phyloP scores from a whole-genome alignment of 2,113 vertebrate species.

The Corvus cornix region DNA sequence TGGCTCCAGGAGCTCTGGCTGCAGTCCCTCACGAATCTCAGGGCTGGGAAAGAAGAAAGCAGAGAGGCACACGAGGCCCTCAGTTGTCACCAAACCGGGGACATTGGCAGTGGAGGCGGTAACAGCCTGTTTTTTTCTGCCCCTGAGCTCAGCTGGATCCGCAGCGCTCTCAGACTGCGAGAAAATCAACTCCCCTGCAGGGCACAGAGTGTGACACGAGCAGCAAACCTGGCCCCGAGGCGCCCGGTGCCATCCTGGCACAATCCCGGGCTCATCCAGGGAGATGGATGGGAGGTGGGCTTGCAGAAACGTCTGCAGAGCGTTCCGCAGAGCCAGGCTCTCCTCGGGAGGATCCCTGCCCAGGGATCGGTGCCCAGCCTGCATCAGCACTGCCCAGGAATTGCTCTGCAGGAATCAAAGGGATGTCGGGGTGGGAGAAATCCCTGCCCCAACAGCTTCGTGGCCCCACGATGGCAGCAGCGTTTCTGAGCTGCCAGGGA shows the following conservation, averaged over 20 bases:
- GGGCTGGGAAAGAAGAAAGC: background rate
- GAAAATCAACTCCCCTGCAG: background rate
- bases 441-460: background rate
- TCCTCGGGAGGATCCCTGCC: background rate
- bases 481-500: background rate
- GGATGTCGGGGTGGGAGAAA: background rate
- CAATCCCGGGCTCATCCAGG: background rate
- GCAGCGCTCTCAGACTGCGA: background rate
- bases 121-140: background rate
- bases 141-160: background rate
- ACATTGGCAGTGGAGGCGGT: background rate
- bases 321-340: background rate
- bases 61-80: background rate
- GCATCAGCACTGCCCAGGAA: background rate
- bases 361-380: background rate
- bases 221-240: background rate
- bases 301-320: background rate
- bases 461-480: background rate
- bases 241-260: background rate
- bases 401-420: background rate
- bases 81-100: background rate
- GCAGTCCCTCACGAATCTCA: fast-evolving
- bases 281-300: background rate
- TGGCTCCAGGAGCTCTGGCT: background rate
- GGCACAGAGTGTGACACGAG: background rate